These are phyloP conservation scores for Zonotrichia leucophrys DNA, from an alignment of 2,113 vertebrate genomes.

Conservation along the genomic window DNA sequence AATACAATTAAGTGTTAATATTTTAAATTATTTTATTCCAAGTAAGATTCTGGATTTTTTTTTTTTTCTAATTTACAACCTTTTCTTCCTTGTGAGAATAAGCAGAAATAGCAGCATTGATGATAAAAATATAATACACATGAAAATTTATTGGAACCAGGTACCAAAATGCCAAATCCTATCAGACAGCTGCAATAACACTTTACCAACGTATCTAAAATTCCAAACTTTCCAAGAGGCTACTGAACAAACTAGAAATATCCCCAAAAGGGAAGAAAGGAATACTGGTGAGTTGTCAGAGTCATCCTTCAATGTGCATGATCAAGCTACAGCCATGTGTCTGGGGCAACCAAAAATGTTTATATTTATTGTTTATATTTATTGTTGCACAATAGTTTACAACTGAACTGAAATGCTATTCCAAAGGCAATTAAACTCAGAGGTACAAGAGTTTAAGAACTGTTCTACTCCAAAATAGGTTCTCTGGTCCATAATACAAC, in stretches of 20 bases:
- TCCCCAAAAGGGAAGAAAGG: neutral
- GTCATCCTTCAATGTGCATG: fast-evolving
- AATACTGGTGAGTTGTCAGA: neutral
- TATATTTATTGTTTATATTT: neutral
- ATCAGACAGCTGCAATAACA: neutral
- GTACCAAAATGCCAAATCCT: neutral
- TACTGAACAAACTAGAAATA: neutral
- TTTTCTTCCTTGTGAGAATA: neutral
- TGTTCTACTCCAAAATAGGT: neutral
- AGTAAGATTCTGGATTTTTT: neutral
- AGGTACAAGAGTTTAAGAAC: neutral
- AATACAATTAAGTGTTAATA: neutral
- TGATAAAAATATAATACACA: neutral
- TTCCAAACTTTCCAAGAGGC: neutral
- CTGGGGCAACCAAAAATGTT: neutral
- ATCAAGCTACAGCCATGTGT: neutral
- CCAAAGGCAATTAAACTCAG: neutral
- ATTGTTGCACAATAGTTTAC: neutral
- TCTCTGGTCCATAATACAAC: neutral
- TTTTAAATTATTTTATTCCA: neutral
- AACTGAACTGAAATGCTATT: neutral
- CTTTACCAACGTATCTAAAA: neutral
- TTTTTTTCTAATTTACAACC: neutral
- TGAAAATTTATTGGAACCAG: neutral
- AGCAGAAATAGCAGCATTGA: neutral